Percentiles rank a stretch among this genome's conserved stretches.
These are phyloP conservation scores for Dissostichus mawsoni DNA, from an alignment of 2,113 vertebrate genomes.

Conservation along the genomic window DNA sequence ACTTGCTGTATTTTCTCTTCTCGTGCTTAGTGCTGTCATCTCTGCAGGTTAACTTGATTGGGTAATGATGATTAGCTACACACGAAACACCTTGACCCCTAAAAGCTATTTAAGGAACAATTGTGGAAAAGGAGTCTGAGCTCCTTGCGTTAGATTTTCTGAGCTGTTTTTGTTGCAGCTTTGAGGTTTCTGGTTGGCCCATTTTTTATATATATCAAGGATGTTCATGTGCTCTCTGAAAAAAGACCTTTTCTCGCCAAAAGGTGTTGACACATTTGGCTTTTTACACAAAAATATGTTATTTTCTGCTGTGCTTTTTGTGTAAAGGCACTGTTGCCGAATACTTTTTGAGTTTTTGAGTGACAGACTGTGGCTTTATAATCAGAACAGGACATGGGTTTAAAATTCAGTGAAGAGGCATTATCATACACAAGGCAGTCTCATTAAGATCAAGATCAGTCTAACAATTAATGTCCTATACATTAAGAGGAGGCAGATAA, in stretches of 20 bases:
- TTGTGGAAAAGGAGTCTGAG: background rate
- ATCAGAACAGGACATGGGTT: background rate
- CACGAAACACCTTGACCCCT: constrained; percentile 21
- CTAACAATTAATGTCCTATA: background rate
- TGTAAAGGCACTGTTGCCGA: too few species aligned
- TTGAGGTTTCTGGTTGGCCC: background rate
- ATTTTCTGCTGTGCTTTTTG: too few species aligned
- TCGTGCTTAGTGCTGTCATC: background rate
- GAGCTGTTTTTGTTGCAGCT: background rate
- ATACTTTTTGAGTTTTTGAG: background rate
- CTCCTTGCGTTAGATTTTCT: background rate
- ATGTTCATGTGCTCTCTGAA: background rate
- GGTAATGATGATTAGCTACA: constrained; percentile 31
- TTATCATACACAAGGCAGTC: background rate
- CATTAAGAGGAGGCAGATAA: background rate
- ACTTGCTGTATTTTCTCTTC: background rate
- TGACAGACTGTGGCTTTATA: background rate
- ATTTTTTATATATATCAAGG: background rate
- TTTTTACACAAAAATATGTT: too few species aligned
- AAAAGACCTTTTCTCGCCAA: background rate
- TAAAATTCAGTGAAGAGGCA: background rate
- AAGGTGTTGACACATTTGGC: background rate
- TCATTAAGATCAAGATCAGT: background rate
- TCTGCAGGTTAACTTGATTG: constrained; percentile 33
- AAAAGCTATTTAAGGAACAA: constrained; percentile 14